These are phyloP conservation scores for Echinarachnius parma DNA, from an alignment of 53 echinoderm and acorn worm genomes.

Conservation along the genomic window DNA sequence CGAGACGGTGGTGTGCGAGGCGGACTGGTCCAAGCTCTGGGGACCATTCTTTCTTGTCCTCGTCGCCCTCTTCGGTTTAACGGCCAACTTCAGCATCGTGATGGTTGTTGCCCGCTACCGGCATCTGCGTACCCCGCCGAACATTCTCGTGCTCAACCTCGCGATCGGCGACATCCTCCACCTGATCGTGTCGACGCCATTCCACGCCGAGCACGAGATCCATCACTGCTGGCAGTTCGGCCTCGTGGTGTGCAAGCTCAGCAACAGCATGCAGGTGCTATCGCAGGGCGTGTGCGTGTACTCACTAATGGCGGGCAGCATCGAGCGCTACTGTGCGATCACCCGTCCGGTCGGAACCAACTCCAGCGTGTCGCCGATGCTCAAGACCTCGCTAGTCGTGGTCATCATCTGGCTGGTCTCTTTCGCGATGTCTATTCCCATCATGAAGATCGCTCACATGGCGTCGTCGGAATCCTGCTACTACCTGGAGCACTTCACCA, in stretches of 20 bases:
- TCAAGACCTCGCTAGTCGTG: constrained; percentile 50
- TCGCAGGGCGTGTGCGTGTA: constrained; percentile 78
- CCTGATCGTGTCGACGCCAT: constrained; percentile 56
- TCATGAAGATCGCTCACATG: constrained; percentile 35
- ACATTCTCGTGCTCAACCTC: constrained; percentile 72
- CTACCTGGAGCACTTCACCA: constrained; percentile 20
- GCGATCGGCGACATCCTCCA: constrained; percentile 76
- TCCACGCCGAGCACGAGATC: constrained; percentile 67
- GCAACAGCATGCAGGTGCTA: constrained; percentile 57
- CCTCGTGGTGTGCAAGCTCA: constrained; percentile 55
- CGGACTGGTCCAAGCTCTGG: constrained; percentile 35
- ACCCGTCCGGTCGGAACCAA: constrained; percentile 55
- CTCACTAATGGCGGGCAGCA: constrained; percentile 66
- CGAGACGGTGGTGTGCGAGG: constrained; percentile 12
- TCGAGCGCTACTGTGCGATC: constrained; percentile 78
- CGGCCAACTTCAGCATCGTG: constrained; percentile 65
- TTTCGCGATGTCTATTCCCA: constrained; percentile 54
- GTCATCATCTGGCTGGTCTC: constrained; percentile 71
- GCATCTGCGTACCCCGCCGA: constrained; percentile 65
- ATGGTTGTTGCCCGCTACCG: constrained; percentile 58
- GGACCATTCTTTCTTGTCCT: constrained; percentile 39
- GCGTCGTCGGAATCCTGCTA: constrained; percentile 7
- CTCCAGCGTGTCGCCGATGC: constrained; percentile 39
- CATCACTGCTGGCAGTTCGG: constrained; percentile 59
- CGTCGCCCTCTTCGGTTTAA: constrained; percentile 53